These are phyloP conservation scores for Nothocercus nigrocapillus DNA, from an alignment of 2,113 vertebrate genomes.

Conservation along the genomic window DNA sequence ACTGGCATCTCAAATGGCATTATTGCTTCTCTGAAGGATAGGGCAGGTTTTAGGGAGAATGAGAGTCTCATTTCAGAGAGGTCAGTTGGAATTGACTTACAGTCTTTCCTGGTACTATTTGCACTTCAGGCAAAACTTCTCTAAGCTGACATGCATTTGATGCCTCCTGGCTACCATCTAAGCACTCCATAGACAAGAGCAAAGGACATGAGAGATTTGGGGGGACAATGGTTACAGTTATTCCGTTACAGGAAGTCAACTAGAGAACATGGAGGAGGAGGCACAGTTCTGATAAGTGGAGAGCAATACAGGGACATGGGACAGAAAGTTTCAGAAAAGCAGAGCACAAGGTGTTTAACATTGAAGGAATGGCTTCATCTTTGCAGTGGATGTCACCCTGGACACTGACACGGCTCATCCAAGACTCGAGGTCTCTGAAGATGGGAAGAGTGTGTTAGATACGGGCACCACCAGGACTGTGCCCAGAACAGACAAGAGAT, in stretches of 20 bases:
- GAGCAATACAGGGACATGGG: too few species aligned
- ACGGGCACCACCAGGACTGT: not conserved
- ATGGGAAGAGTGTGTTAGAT: not conserved
- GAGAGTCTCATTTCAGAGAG: not conserved
- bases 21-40: not conserved
- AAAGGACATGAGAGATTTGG: not conserved
- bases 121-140: not conserved
- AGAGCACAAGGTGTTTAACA: not conserved
- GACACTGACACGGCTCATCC: not conserved
- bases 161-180: too few species aligned
- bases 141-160: not conserved
- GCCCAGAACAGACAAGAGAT: not conserved
- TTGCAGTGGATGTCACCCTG: not conserved
- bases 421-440: not conserved
- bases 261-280: not conserved
- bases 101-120: not conserved
- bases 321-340: not conserved
- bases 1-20: not conserved
- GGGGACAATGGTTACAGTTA: not conserved
- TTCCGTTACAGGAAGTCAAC: too few species aligned
- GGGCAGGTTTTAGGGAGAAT: not conserved
- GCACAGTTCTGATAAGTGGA: not conserved
- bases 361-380: not conserved
- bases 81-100: not conserved
- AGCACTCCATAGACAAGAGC: too few species aligned